Percentiles rank a stretch among this genome's conserved stretches.
Evolutionary conservation across 2,888 invertebrate species (phyloP).

Genomic region (Orchesella flavescens): DNA sequence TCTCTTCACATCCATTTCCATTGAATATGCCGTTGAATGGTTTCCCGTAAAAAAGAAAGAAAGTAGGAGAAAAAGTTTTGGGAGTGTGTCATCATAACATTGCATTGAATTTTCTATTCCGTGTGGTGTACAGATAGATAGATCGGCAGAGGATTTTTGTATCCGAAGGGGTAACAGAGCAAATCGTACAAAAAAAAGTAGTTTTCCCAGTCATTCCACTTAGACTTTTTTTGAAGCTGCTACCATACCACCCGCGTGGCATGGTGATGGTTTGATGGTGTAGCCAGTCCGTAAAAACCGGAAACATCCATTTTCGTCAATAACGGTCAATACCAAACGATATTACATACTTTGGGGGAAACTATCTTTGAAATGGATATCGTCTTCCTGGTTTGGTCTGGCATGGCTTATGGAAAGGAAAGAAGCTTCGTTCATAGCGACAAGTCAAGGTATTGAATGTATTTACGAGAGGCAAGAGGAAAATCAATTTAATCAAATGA

Average conservation of each 20-base stretch:
- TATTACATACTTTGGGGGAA: constrained; percentile 1
- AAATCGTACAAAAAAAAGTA: constrained; percentile 25
- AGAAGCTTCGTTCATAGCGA: too few relatives aligned
- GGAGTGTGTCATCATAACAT: constrained; percentile 9
- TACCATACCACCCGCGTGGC: too few relatives aligned
- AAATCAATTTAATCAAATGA: constrained; percentile 20
- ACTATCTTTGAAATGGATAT: constrained; percentile 18
- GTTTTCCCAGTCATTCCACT: constrained; percentile 15
- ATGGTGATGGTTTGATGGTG: too few relatives aligned
- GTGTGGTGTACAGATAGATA: constrained; percentile 27
- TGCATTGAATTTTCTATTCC: constrained; percentile 38
- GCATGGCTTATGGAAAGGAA: too few relatives aligned
- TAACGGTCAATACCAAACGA: constrained; percentile 11
- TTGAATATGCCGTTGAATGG: background rate
- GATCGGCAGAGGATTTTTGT: constrained; percentile 18
- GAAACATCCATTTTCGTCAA: constrained; percentile 16
- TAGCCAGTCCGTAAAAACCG: background rate
- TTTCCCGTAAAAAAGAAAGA: constrained; percentile 1
- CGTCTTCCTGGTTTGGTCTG: background rate
- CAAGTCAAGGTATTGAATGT: too few relatives aligned
- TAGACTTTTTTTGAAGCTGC: background rate
- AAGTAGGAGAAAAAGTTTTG: constrained; percentile 22
- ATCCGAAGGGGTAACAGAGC: constrained; percentile 32
- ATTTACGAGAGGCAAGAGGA: too few relatives aligned
- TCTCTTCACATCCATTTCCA: constrained; percentile 2